These are phyloP conservation scores for Paramuricea clavata DNA, from an alignment of 92 coral and sea anemone genomes.

Conservation along the genomic window DNA sequence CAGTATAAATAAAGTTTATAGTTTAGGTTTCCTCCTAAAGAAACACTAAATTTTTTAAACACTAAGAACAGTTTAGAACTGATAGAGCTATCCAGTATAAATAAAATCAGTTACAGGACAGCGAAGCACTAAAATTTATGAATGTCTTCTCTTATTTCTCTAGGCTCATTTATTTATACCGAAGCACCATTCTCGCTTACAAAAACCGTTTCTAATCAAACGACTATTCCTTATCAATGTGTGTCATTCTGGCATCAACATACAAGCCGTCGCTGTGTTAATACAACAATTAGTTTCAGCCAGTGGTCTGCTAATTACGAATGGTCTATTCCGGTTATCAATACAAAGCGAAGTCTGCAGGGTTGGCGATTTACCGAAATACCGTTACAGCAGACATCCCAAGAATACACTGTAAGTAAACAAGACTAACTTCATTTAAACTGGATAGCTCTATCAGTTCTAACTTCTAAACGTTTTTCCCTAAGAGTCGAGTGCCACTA, in stretches of 20 bases:
- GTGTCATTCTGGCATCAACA: conserved; percentile 17
- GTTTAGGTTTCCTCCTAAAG: no score
- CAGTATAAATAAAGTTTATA: no score
- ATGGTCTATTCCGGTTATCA: background rate
- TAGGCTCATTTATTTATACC: conserved; percentile 8
- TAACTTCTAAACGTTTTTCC: background rate
- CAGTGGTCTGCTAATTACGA: background rate
- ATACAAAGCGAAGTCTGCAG: background rate
- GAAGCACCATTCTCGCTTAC: conserved; percentile 1
- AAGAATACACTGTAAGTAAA: conserved; percentile 25
- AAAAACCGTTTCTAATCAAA: background rate
- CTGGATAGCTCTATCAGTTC: conserved; percentile 4
- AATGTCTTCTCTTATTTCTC: background rate
- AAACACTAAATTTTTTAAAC: no score
- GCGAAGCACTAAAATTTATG: background rate
- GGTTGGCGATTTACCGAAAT: conserved; percentile 4
- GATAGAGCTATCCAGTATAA: no score
- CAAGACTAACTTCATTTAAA: background rate
- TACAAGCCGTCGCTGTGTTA: background rate
- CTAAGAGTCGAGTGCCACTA: no score
- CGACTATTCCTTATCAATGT: background rate
- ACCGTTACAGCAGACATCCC: background rate
- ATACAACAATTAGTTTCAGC: background rate
- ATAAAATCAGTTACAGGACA: no score
- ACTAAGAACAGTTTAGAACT: no score